Percentiles rank a stretch among this genome's conserved stretches.
phyloP scores from a whole-genome alignment of 2,797 vertebrate genomes.

The Xiphophorus birchmanni region DNA sequence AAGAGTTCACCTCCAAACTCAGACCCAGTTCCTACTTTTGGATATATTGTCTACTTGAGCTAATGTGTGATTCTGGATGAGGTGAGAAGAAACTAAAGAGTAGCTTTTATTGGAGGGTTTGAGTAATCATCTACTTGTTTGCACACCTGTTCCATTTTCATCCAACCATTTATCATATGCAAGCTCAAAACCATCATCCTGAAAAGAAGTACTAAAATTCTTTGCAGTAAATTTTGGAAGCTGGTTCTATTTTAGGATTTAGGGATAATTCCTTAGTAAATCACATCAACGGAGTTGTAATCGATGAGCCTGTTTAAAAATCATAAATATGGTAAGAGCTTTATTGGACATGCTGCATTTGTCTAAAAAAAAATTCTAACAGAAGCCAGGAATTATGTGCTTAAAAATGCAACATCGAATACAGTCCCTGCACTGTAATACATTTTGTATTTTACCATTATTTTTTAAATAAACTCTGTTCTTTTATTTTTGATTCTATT shows the following conservation, averaged over 20 bases:
- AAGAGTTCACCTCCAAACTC: not conserved
- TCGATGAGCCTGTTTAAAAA: constrained; percentile 48
- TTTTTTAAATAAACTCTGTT: not conserved
- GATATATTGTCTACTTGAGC: not conserved
- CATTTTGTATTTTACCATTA: not conserved
- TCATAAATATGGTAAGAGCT: constrained; percentile 47
- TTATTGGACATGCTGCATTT: constrained; percentile 35
- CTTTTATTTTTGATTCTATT: not conserved
- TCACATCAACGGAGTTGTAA: constrained; percentile 44
- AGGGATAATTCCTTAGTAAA: constrained; percentile 44
- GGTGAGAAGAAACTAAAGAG: not conserved
- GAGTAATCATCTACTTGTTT: not conserved
- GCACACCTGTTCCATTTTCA: not conserved
- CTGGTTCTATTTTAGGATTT: constrained; percentile 45
- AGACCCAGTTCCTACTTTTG: not conserved
- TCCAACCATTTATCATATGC: not conserved
- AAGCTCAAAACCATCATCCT: constrained; percentile 29
- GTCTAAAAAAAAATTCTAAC: constrained; percentile 26
- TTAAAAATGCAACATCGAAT: constrained; percentile 4
- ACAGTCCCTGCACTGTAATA: not conserved
- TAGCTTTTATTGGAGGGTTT: not conserved
- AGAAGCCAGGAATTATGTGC: constrained; percentile 31
- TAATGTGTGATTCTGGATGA: constrained; percentile 1
- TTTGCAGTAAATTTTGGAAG: constrained; percentile 47
- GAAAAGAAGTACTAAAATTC: constrained; percentile 52